These are phyloP conservation scores for Orchesellides sinensis DNA, from an alignment of 2,888 invertebrate genomes.

Conservation along the genomic window DNA sequence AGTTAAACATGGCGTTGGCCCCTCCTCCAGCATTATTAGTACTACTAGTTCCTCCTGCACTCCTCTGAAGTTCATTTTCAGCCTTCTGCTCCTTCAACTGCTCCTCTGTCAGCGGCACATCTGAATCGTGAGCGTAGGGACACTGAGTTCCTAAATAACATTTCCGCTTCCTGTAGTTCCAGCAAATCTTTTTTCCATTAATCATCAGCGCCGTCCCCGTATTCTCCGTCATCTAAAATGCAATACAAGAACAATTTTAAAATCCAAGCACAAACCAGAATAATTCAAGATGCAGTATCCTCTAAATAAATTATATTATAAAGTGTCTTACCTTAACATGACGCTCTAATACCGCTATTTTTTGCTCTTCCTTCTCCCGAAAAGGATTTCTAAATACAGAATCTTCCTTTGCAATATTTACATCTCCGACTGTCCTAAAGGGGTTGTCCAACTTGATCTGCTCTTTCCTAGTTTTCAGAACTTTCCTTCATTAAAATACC, in stretches of 20 bases:
- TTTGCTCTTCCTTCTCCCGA: conserved; percentile 66
- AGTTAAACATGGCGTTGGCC: background rate
- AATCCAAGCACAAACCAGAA: background rate
- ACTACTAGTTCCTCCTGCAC: background rate
- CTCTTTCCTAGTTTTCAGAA: no score
- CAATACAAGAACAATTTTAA: background rate
- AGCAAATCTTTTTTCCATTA: conserved; percentile 93
- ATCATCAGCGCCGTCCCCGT: conserved; percentile 86
- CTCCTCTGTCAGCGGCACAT: conserved; percentile 78
- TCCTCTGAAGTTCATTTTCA: conserved; percentile 37
- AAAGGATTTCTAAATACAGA: conserved; percentile 71
- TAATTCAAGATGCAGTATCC: no score
- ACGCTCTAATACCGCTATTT: conserved; percentile 66
- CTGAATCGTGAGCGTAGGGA: conserved; percentile 93
- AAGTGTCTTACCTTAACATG: conserved; percentile 71
- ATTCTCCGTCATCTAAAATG: conserved; percentile 83
- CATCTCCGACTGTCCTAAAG: conserved; percentile 41
- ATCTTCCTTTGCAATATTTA: conserved; percentile 50
- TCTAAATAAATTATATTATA: background rate
- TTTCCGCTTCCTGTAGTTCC: conserved; percentile 93
- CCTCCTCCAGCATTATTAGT: background rate
- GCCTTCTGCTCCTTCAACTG: conserved; percentile 41
- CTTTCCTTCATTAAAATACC: no score
- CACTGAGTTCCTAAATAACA: conserved; percentile 95
- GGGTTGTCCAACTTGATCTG: conserved; percentile 54